Evolutionary conservation across 2,888 invertebrate genomes (phyloP).

Genomic region (Dryococelus australis): DNA sequence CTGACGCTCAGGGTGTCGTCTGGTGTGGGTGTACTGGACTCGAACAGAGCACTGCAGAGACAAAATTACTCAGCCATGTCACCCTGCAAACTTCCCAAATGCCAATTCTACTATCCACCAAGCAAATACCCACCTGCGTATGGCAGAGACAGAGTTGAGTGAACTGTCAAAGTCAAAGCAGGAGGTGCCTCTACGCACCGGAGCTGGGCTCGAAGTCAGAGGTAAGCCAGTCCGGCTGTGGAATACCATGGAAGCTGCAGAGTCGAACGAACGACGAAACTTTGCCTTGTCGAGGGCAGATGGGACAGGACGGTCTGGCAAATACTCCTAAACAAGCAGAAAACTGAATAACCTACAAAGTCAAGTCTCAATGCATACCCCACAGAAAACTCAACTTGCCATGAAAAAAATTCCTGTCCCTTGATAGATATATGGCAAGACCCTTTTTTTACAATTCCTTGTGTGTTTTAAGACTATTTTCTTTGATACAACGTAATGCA

Average conservation of each 20-base stretch:
- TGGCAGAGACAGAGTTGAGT: conserved; percentile 78
- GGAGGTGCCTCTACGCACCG: conserved; percentile 72
- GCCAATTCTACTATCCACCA: background rate
- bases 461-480: too few species aligned
- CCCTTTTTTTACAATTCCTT: too few species aligned
- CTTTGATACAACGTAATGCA: too few species aligned
- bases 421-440: too few species aligned
- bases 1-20: conserved; percentile 42
- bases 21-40: conserved; percentile 51
- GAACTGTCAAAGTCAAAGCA: conserved; percentile 87
- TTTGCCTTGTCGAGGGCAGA: conserved; percentile 74
- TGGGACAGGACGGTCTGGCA: conserved; percentile 62
- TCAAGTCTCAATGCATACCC: too few species aligned
- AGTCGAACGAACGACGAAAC: conserved; percentile 77
- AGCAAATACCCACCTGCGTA: conserved; percentile 70
- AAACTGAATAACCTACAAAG: too few species aligned
- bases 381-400: too few species aligned
- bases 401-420: too few species aligned
- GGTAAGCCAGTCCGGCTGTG: conserved; percentile 83
- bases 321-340: background rate
- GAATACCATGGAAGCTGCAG: conserved; percentile 84
- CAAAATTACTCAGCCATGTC: conserved; percentile 21
- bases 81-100: too few species aligned
- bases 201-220: conserved; percentile 86
- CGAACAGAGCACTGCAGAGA: conserved; percentile 70